These are phyloP conservation scores for Pristionchus maxplancki DNA, from an alignment of 2,888 invertebrate species.

Conservation along the genomic window DNA sequence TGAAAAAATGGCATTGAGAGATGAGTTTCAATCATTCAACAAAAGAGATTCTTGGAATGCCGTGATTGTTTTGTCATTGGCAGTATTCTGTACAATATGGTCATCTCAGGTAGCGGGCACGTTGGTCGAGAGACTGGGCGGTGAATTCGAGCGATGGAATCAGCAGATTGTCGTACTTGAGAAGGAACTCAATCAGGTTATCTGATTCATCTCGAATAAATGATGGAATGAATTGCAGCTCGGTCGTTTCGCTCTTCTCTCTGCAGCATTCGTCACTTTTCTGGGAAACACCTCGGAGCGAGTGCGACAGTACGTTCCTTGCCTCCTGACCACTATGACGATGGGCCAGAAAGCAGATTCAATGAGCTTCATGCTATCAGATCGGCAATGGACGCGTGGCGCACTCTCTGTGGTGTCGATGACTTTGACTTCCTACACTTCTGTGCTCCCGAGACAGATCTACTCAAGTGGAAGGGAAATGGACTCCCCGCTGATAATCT, in stretches of 20 bases:
- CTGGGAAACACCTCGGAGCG: slow-evolving; percentile 85
- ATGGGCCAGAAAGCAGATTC: too few species aligned
- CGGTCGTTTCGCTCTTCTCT: slow-evolving; percentile 83
- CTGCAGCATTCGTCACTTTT: slow-evolving; percentile 88
- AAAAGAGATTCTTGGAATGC: slow-evolving; percentile 77
- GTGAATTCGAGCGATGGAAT: slow-evolving; percentile 92
- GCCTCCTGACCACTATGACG: too few species aligned
- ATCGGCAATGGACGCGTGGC: slow-evolving; percentile 41
- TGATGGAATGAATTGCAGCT: slow-evolving; percentile 64
- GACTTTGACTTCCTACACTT: slow-evolving; percentile 71
- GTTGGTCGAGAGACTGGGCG: slow-evolving; percentile 89
- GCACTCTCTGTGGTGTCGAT: slow-evolving; percentile 56
- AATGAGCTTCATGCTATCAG: background rate
- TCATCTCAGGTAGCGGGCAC: slow-evolving; percentile 84
- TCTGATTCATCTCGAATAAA: background rate
- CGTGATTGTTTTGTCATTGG: slow-evolving; percentile 81
- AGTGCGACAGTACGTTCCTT: slow-evolving; percentile 50
- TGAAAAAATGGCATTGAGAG: background rate
- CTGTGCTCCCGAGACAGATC: slow-evolving; percentile 84
- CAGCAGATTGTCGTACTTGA: slow-evolving; percentile 78
- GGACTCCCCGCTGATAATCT: slow-evolving; percentile 88
- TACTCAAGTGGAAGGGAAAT: slow-evolving; percentile 82
- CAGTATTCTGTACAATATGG: slow-evolving; percentile 59
- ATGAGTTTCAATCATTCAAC: background rate
- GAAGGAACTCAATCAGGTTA: slow-evolving; percentile 52